Percentiles rank a stretch among this genome's conserved stretches.
phyloP scores from a whole-genome alignment of 37 sponge, comb jelly and placozoan genomes.

The Halichondria panicea region DNA sequence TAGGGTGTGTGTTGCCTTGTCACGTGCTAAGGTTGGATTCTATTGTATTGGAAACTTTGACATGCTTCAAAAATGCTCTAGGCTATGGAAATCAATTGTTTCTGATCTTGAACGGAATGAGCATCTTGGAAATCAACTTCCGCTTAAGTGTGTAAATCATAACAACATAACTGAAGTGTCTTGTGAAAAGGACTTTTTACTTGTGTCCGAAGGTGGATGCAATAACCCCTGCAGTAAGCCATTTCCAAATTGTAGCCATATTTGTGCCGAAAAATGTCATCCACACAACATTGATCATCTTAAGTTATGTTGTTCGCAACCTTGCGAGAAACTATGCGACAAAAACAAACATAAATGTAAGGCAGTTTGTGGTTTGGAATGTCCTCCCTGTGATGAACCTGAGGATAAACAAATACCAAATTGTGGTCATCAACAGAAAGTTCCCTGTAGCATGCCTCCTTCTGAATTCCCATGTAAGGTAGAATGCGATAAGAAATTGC shows the following conservation, averaged over 20 bases:
- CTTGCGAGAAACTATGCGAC: conserved; percentile 59
- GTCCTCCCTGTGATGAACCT: conserved; percentile 36
- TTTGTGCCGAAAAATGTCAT: conserved; percentile 66
- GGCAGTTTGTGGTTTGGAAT: conserved; percentile 35
- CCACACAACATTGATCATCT: conserved; percentile 52
- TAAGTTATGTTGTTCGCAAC: too few relatives aligned
- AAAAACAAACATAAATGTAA: too few relatives aligned
- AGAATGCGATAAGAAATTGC: conserved; percentile 27
- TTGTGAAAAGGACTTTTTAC: conserved; percentile 43
- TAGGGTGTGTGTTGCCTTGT: conserved; percentile 93
- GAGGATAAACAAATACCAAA: conserved; percentile 40
- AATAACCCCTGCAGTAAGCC: conserved; percentile 33
- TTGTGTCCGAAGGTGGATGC: conserved; percentile 80
- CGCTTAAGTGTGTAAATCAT: conserved; percentile 77
- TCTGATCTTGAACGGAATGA: conserved; percentile 37
- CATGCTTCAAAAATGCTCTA: conserved; percentile 36
- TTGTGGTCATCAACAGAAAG: conserved; percentile 47
- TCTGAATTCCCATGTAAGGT: background rate
- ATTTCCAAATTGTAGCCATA: conserved; percentile 80
- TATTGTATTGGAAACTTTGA: conserved; percentile 91
- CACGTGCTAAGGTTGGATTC: conserved; percentile 90
- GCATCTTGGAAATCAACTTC: conserved; percentile 39
- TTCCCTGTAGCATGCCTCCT: conserved; percentile 2
- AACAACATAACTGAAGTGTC: conserved; percentile 28
- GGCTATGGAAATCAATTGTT: conserved; percentile 68